phyloP scores from a whole-genome alignment of 2,113 vertebrate genomes.

The Antechinus stuartii region DNA sequence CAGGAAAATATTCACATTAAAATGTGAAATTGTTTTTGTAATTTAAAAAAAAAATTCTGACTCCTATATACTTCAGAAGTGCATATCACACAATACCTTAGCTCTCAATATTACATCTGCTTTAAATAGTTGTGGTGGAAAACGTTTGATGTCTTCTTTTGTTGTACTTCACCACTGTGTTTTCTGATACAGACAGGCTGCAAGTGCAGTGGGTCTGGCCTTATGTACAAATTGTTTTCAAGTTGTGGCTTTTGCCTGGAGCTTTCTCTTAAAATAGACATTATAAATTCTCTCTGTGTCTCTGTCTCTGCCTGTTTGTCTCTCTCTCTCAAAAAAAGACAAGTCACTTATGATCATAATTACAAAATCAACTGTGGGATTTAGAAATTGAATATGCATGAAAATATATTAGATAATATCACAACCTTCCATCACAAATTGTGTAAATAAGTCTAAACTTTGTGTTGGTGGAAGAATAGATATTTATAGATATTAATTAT shows the following conservation, averaged over 20 bases:
- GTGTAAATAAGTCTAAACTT: slow-evolving; percentile 77
- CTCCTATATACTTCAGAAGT: slow-evolving; percentile 62
- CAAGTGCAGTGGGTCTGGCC: slow-evolving; percentile 80
- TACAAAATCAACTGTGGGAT: slow-evolving; percentile 74
- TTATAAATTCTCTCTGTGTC: slow-evolving; percentile 1
- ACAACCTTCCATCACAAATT: slow-evolving; percentile 61
- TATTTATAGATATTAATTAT: slow-evolving; percentile 84
- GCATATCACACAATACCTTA: slow-evolving; percentile 4
- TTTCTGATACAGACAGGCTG: slow-evolving; percentile 74
- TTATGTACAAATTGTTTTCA: slow-evolving; percentile 71
- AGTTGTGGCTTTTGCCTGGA: slow-evolving; percentile 71
- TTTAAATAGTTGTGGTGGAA: slow-evolving; percentile 76
- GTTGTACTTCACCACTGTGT: slow-evolving; percentile 66
- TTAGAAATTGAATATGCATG: slow-evolving; percentile 72
- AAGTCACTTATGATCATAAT: slow-evolving; percentile 77
- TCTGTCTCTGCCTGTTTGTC: neutral
- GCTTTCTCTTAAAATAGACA: slow-evolving; percentile 76
- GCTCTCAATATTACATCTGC: slow-evolving; percentile 68
- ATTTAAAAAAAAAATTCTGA: slow-evolving; percentile 67
- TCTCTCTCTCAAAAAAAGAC: slow-evolving; percentile 51
- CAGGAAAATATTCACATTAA: slow-evolving; percentile 14
- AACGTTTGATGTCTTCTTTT: slow-evolving; percentile 69
- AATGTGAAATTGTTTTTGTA: slow-evolving; percentile 63
- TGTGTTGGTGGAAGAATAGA: slow-evolving; percentile 64
- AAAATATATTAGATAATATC: slow-evolving; percentile 70